A percentile compares a stretch with the other conserved stretches of the same genome.
Conservation (phyloP, 2,888 invertebrate genomes). For the Pyrrhosoma nymphula region DNA sequence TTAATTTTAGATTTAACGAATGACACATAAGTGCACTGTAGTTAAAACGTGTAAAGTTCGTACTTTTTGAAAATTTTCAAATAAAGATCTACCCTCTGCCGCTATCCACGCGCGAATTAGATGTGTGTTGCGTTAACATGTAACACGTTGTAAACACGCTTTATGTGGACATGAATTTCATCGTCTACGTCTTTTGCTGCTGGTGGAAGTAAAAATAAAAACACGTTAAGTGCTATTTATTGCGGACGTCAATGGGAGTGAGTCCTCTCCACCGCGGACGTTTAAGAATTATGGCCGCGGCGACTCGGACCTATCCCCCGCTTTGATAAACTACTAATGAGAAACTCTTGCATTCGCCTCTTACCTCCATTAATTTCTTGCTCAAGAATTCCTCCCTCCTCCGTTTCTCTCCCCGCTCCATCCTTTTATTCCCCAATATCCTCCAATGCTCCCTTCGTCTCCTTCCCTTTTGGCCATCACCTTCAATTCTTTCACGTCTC, state of each 20-base stretch:
- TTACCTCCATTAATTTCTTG: neutral
- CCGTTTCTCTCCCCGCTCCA: neutral
- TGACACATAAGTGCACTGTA: too few species aligned
- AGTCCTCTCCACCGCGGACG: neutral
- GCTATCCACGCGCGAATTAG: neutral
- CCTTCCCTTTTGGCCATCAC: neutral
- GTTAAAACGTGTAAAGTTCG: too few species aligned
- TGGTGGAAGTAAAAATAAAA: neutral
- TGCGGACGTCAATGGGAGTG: neutral
- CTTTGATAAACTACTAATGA: constrained; percentile 24
- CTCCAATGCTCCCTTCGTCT: neutral
- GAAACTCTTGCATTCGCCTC: neutral
- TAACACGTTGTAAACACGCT: neutral
- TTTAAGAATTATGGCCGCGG: neutral
- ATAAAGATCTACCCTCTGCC: neutral
- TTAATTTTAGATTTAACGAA: too few species aligned
- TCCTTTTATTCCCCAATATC: neutral
- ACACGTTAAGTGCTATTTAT: neutral
- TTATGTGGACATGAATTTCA: neutral
- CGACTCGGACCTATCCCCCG: neutral
- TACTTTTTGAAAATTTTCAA: too few species aligned
- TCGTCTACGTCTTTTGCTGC: neutral
- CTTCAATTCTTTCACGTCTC: neutral
- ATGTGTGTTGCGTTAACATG: neutral
- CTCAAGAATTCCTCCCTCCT: neutral